Conservation (phyloP, 37 sponge, comb jelly and placozoan genomes). For the Crambe crambe region DNA sequence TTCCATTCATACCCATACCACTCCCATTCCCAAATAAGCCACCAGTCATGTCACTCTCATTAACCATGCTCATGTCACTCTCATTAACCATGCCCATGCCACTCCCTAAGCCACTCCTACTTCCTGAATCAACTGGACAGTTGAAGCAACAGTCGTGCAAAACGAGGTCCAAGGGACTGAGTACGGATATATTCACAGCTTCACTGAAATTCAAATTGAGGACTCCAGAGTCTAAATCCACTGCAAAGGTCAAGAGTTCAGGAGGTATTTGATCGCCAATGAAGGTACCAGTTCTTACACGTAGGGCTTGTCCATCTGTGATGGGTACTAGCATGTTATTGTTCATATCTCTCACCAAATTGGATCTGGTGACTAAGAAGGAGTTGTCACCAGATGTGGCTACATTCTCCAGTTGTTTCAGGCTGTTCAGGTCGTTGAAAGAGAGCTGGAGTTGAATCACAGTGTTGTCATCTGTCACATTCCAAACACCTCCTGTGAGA, state of each 20-base stretch:
- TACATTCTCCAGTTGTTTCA: conserved; percentile 60
- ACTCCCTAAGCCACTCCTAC: conserved; percentile 21
- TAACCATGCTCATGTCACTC: no score
- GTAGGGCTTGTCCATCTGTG: conserved; percentile 24
- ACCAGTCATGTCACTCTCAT: no score
- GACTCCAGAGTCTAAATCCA: conserved; percentile 76
- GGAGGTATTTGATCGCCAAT: conserved; percentile 52
- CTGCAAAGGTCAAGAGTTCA: conserved; percentile 44
- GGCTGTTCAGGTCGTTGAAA: conserved; percentile 69
- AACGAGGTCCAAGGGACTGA: conserved; percentile 57
- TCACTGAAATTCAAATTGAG: conserved; percentile 79
- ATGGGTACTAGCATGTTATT: conserved; percentile 37
- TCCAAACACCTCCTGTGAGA: conserved; percentile 60
- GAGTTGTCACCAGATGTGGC: conserved; percentile 65
- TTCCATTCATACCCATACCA: background rate
- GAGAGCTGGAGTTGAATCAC: conserved; percentile 45
- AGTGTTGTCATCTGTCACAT: conserved; percentile 13
- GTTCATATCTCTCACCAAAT: conserved; percentile 67
- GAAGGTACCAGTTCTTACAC: conserved; percentile 21
- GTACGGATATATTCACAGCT: conserved; percentile 74
- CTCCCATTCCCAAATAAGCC: background rate
- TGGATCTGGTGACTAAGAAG: conserved; percentile 39
- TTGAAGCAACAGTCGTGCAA: conserved; percentile 77
- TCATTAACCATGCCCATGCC: no score
- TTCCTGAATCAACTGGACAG: background rate